These are phyloP conservation scores for Elanoides forficatus DNA, from an alignment of 2,113 vertebrate species.

Conservation along the genomic window DNA sequence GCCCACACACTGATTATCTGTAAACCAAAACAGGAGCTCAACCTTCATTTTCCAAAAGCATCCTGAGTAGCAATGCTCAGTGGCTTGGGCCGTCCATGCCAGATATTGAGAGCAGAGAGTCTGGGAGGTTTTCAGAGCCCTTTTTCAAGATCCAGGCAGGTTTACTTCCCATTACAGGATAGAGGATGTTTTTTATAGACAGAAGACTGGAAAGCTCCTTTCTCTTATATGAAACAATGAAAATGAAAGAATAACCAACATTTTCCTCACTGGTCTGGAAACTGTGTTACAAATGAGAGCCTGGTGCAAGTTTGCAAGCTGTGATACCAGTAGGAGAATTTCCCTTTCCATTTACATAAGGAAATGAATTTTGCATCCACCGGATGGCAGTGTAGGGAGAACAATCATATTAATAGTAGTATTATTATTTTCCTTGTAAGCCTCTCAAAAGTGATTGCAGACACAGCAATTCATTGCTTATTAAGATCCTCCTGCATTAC, in stretches of 20 bases:
- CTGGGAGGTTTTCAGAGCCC: not conserved
- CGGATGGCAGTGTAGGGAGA: slow-evolving; percentile 57
- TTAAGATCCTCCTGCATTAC: slow-evolving; percentile 29
- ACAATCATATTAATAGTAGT: not conserved
- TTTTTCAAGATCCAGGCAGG: not conserved
- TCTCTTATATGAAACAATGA: not conserved
- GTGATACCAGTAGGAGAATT: slow-evolving; percentile 11
- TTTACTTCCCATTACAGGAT: not conserved
- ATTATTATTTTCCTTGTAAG: slow-evolving; percentile 40
- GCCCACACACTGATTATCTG: not conserved
- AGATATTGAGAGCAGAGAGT: not conserved
- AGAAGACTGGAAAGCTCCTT: not conserved
- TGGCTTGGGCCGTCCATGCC: not conserved
- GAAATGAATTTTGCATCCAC: slow-evolving; percentile 35
- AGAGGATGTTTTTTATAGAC: not conserved
- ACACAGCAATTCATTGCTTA: slow-evolving; percentile 47
- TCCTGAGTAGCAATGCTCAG: not conserved
- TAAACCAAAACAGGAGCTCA: not conserved
- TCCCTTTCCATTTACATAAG: not conserved
- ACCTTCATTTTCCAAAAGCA: not conserved
- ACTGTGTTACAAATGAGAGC: not conserved
- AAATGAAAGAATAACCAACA: not conserved
- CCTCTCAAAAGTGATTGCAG: slow-evolving; percentile 46
- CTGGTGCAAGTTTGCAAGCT: not conserved
- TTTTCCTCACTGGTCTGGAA: slow-evolving; percentile 16